Percentiles rank a stretch among this genome's conserved stretches.
Evolutionary conservation across 2,888 invertebrate species (phyloP).

Genomic region (Tinea pellionella): DNA sequence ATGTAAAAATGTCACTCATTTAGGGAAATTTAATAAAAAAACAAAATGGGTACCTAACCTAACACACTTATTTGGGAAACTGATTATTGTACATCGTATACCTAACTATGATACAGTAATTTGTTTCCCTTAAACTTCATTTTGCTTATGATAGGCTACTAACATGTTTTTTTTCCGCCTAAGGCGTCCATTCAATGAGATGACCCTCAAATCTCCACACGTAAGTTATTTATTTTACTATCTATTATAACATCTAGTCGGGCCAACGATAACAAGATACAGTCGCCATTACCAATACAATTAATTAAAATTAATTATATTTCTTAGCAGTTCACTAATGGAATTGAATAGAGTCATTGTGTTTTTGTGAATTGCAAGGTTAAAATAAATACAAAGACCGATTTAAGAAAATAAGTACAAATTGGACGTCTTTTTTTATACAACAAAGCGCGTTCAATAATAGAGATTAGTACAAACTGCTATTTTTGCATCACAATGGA

Average conservation of each 20-base stretch:
- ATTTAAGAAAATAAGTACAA: neutral
- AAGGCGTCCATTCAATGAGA: slow-evolving; percentile 9
- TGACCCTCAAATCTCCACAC: slow-evolving; percentile 4
- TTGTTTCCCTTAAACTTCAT: neutral
- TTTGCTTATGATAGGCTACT: too few species aligned
- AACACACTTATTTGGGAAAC: too few species aligned
- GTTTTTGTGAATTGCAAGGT: neutral
- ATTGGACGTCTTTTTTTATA: slow-evolving; percentile 2
- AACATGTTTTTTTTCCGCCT: neutral
- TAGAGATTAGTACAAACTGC: neutral
- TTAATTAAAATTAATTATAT: slow-evolving; percentile 22
- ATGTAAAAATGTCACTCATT: neutral
- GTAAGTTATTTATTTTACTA: slow-evolving; percentile 5
- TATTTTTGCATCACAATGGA: slow-evolving; percentile 5
- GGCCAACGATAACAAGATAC: slow-evolving; percentile 14
- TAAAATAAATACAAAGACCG: neutral
- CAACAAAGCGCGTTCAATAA: neutral
- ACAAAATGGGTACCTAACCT: too few species aligned
- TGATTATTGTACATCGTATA: too few species aligned
- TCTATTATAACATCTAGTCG: neutral
- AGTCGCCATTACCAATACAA: slow-evolving; percentile 18
- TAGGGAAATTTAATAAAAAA: neutral
- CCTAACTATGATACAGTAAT: neutral
- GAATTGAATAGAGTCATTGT: slow-evolving; percentile 3
- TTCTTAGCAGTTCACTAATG: slow-evolving; percentile 17